phyloP scores from a whole-genome alignment of 2,888 invertebrate species.

The Diarsia brunnea region DNA sequence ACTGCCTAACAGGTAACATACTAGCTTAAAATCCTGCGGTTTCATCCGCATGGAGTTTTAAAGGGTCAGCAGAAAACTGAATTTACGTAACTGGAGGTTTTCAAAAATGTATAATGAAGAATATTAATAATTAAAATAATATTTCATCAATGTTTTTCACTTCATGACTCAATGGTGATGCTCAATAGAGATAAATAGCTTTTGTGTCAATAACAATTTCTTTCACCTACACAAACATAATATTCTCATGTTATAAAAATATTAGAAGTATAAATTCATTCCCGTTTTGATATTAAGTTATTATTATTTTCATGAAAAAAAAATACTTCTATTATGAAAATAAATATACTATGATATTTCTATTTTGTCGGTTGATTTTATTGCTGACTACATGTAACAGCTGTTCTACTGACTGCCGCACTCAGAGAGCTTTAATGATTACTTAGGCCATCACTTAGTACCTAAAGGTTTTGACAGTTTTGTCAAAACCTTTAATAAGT shows the following conservation, averaged over 20 bases:
- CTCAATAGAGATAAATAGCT: too few species aligned
- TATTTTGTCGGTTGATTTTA: background rate
- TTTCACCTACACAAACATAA: background rate
- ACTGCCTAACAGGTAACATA: too few species aligned
- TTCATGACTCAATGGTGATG: background rate
- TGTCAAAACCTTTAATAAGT: too few species aligned
- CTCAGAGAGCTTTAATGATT: too few species aligned
- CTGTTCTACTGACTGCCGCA: conserved; percentile 14
- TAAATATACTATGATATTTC: background rate
- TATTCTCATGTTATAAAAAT: too few species aligned
- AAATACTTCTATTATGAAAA: background rate
- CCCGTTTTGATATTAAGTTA: background rate
- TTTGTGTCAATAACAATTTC: background rate
- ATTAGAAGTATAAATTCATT: background rate
- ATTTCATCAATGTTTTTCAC: too few species aligned
- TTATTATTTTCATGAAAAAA: background rate
- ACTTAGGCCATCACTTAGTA: too few species aligned
- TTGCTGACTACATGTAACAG: conserved; percentile 14
- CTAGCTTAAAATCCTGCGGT: background rate
- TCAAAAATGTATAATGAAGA: too few species aligned
- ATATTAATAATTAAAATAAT: too few species aligned
- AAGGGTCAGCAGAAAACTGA: background rate
- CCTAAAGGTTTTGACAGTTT: too few species aligned
- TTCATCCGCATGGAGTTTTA: background rate
- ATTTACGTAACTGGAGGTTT: background rate